A percentile compares a stretch with the other conserved stretches of the same genome.
phyloP scores from a whole-genome alignment of 53 echinoderm and acorn worm species.

The Holothuria leucospilota region DNA sequence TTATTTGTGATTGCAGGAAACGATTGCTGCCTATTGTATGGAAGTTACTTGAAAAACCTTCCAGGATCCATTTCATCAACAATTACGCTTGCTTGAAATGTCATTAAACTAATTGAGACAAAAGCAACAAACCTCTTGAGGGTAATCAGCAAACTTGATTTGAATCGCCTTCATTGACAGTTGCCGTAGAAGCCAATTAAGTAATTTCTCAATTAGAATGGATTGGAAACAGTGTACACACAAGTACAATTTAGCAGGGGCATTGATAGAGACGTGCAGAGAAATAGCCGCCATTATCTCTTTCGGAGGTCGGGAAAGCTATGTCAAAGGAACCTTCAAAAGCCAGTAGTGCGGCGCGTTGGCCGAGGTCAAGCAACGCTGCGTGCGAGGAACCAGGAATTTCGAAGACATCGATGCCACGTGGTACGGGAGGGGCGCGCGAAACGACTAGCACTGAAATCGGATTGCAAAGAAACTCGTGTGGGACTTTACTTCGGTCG shows the following conservation, averaged over 20 bases:
- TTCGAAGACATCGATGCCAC: not conserved
- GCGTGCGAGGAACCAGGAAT: not conserved
- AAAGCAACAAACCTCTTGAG: too few species aligned
- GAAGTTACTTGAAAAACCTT: too few species aligned
- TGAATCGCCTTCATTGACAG: too few species aligned
- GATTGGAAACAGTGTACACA: not conserved
- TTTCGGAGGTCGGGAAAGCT: constrained; percentile 15
- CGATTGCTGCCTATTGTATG: too few species aligned
- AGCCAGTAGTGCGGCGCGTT: not conserved
- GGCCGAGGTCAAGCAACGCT: constrained; percentile 11
- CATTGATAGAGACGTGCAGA: not conserved
- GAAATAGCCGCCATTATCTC: not conserved
- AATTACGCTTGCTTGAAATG: too few species aligned
- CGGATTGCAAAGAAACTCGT: not conserved
- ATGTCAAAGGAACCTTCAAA: constrained; percentile 25
- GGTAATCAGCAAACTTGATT: too few species aligned
- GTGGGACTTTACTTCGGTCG: constrained; percentile 84
- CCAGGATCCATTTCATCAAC: too few species aligned
- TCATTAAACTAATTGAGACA: too few species aligned
- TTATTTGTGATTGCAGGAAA: too few species aligned
- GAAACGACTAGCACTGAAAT: not conserved
- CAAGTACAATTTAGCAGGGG: too few species aligned
- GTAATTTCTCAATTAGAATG: not conserved
- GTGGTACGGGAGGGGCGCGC: too few species aligned
- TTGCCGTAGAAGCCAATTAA: too few species aligned